Base-by-base conservation (phyloP, 2,113 vertebrate species). In the Semnornis frantzii region DNA sequence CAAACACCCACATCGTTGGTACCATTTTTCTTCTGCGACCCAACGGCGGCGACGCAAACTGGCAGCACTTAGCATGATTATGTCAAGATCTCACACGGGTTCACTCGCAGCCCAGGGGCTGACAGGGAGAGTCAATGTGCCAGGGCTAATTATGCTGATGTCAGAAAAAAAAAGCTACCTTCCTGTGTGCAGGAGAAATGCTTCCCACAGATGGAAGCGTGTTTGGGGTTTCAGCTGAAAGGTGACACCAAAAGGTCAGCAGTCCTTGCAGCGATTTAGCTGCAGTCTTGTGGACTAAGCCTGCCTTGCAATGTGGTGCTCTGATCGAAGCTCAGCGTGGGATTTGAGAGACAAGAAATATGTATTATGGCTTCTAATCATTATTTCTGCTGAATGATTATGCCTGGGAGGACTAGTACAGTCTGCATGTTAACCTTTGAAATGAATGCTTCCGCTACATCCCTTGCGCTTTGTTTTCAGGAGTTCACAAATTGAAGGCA, bases 61-160 rank as follows among this genome's bases (percentile, higher is more conserved):
- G 94, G 96, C 94, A 97, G 78, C 92, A 95, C 85, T 97, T 97
- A 97, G 96, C 91, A 93, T 88, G 89, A 97, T 98, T 97, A 97
- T 89, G 81, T 97, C 97, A 98, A 97, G 87, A 82, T 97, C 92
- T 96, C 72, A 90, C 94, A 90, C 87, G 96, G 96, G 93, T 97
- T 97, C 44, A 93, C 95, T 97, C 88, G 92, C 96, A 95, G 97
- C 91, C 94, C 92, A 95, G 42, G 91, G 82, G 86, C 92, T 97
- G 97, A 95, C 90, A 92, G 30, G 73, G 84, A 54, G 79, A 97
- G 95, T 96, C 93, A 95, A 93, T 96, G 89, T 7, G 82, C 82
- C 93, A 91, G 75, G 69, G 75, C 71, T 97, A 97, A 98, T 98
- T 97, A 97, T 91, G 85, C 83, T 96, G 89, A 97, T 97, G 92